phyloP scores from a whole-genome alignment of 2,888 invertebrate species.

The Patella pellucida region DNA sequence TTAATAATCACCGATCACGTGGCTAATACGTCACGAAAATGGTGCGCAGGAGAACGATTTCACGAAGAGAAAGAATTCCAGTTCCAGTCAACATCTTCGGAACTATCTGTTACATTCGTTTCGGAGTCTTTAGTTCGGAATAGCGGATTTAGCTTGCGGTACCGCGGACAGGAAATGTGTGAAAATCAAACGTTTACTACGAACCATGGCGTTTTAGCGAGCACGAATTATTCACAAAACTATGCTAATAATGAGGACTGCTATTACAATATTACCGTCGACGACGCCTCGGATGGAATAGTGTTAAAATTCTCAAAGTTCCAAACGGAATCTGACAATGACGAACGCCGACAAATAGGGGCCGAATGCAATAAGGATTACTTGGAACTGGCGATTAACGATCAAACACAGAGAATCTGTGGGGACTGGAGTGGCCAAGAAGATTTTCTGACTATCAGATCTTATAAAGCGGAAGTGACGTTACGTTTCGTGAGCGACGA shows the following conservation, averaged over 20 bases:
- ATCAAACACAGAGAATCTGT: conserved; percentile 36
- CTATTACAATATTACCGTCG: conserved; percentile 34
- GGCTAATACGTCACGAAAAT: neutral
- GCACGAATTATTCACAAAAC: conserved; percentile 76
- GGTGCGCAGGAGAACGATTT: neutral
- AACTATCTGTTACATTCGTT: neutral
- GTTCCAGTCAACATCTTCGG: neutral
- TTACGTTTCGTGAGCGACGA: conserved; percentile 44
- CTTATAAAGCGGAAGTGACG: conserved; percentile 28
- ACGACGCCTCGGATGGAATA: conserved; percentile 22
- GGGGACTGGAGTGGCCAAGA: conserved; percentile 48
- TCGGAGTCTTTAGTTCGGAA: conserved; percentile 22
- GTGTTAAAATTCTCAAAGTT: conserved; percentile 44
- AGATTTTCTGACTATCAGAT: conserved; percentile 40
- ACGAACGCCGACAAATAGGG: conserved; percentile 28
- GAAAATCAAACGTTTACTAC: conserved; percentile 31
- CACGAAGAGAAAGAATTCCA: neutral
- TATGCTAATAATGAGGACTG: conserved; percentile 46
- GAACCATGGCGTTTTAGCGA: conserved; percentile 73
- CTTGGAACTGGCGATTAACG: conserved; percentile 41
- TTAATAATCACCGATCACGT: neutral
- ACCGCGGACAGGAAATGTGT: conserved; percentile 36
- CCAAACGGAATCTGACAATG: conserved; percentile 41
- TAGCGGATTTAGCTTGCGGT: conserved; percentile 35
- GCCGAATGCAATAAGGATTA: conserved; percentile 46